Percentiles rank a stretch among this genome's conserved stretches.
phyloP scores from a whole-genome alignment of 2,113 vertebrate species.

The Paracanthobrama guichenoti region DNA sequence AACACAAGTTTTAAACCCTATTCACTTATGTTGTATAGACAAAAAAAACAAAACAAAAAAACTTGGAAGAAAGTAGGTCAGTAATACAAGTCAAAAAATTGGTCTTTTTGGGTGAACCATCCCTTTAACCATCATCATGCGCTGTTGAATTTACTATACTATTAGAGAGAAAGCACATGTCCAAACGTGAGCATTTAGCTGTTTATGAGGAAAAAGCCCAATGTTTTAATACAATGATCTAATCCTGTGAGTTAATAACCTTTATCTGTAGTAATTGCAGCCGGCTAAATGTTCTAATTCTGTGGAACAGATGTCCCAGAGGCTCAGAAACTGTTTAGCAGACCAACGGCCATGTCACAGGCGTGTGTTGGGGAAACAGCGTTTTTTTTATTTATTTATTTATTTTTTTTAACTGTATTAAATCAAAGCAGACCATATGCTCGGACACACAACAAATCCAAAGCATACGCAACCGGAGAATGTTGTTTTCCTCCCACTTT shows the following conservation, averaged over 20 bases:
- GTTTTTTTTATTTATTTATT: constrained; percentile 44
- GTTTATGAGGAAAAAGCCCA: constrained; percentile 59
- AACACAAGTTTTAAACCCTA: not conserved
- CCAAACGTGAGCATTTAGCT: constrained; percentile 50
- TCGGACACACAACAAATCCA: constrained; percentile 35
- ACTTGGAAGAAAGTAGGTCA: not conserved
- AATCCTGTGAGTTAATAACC: constrained; percentile 75
- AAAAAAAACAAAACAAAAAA: too few species aligned
- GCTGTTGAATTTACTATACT: constrained; percentile 1
- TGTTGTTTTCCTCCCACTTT: constrained; percentile 32
- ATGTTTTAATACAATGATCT: constrained; percentile 73
- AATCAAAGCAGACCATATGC: constrained; percentile 42
- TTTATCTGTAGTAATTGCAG: constrained; percentile 75
- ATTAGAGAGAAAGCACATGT: not conserved
- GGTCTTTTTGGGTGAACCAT: not conserved
- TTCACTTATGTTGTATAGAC: not conserved
- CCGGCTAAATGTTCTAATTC: constrained; percentile 68
- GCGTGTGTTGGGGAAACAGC: constrained; percentile 17
- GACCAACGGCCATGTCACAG: constrained; percentile 58
- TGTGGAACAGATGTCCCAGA: constrained; percentile 71
- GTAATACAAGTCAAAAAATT: not conserved
- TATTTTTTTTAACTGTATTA: constrained; percentile 37
- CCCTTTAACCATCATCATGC: not conserved
- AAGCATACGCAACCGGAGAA: constrained; percentile 34
- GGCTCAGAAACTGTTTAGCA: constrained; percentile 63